phyloP scores from a whole-genome alignment of 2,113 vertebrate species.

The Strix aluco region DNA sequence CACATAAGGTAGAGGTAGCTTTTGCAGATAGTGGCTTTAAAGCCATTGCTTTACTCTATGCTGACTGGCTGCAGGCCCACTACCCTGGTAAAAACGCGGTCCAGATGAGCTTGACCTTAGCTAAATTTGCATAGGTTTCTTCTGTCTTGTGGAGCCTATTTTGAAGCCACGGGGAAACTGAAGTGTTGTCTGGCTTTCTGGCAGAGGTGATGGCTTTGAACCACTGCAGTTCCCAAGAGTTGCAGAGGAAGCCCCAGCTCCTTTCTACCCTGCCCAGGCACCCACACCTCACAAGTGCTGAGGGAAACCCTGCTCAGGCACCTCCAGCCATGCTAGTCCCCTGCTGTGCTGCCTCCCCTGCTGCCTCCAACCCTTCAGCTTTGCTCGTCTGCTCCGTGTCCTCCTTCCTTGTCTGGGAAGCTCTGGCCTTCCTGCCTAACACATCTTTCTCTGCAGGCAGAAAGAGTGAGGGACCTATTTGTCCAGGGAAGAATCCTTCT shows the following conservation, averaged over 20 bases:
- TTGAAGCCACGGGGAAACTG: not conserved
- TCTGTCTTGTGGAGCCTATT: not conserved
- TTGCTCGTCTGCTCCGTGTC: not conserved
- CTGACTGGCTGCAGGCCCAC: not conserved
- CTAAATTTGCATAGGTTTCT: not conserved
- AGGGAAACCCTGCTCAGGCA: not conserved
- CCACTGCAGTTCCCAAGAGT: not conserved
- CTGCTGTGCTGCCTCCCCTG: not conserved
- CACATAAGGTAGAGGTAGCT: not conserved
- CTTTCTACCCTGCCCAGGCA: not conserved
- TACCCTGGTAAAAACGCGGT: not conserved
- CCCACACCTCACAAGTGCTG: fast-evolving
- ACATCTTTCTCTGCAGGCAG: not conserved
- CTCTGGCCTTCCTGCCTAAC: not conserved
- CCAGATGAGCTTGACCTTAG: not conserved
- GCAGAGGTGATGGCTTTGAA: not conserved
- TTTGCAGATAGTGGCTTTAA: not conserved
- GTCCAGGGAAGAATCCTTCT: not conserved
- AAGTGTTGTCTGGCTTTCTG: not conserved
- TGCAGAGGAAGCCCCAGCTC: not conserved
- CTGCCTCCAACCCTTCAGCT: fast-evolving
- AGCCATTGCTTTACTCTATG: not conserved
- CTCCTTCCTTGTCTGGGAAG: not conserved
- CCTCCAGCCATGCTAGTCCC: not conserved
- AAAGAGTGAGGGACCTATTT: not conserved